phyloP scores from a whole-genome alignment of 2,888 invertebrate species.

The Fabriciana adippe region DNA sequence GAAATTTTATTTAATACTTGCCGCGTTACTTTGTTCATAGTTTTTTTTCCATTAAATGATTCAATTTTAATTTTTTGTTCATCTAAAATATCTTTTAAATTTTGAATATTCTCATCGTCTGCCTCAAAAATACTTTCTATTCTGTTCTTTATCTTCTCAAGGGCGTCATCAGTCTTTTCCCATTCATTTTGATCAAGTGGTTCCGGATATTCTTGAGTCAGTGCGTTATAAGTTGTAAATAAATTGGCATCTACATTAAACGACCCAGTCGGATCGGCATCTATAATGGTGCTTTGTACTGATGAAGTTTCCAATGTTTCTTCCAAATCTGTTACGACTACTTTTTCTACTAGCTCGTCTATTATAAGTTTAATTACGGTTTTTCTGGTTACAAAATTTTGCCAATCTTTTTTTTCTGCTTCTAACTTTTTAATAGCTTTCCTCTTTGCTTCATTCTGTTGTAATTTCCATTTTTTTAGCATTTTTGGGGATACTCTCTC shows the following conservation, averaged over 20 bases:
- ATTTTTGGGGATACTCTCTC: slow-evolving; percentile 58
- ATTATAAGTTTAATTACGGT: slow-evolving; percentile 58
- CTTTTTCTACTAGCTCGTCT: slow-evolving; percentile 57
- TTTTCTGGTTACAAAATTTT: slow-evolving; percentile 55
- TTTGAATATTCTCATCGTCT: slow-evolving; percentile 70
- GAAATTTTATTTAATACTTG: slow-evolving; percentile 53
- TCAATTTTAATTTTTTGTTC: slow-evolving; percentile 73
- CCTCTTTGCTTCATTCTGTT: slow-evolving; percentile 62
- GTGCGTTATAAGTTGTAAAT: slow-evolving; percentile 59
- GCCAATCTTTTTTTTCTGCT: slow-evolving; percentile 55
- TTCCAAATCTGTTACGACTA: slow-evolving; percentile 40
- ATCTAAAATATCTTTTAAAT: slow-evolving; percentile 57
- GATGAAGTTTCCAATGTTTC: slow-evolving; percentile 44
- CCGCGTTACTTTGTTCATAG: slow-evolving; percentile 57
- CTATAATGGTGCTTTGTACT: slow-evolving; percentile 69
- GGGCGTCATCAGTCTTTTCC: slow-evolving; percentile 75
- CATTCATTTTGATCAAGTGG: slow-evolving; percentile 71
- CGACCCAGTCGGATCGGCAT: slow-evolving; percentile 67
- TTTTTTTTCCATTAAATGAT: slow-evolving; percentile 65
- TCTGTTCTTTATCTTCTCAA: slow-evolving; percentile 67
- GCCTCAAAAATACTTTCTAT: slow-evolving; percentile 70
- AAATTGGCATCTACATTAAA: slow-evolving; percentile 61
- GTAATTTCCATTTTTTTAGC: slow-evolving; percentile 65
- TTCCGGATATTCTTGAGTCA: slow-evolving; percentile 71
- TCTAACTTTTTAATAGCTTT: slow-evolving; percentile 51